Base-by-base conservation (phyloP, 2,797 vertebrate species). In the Betta splendens region DNA sequence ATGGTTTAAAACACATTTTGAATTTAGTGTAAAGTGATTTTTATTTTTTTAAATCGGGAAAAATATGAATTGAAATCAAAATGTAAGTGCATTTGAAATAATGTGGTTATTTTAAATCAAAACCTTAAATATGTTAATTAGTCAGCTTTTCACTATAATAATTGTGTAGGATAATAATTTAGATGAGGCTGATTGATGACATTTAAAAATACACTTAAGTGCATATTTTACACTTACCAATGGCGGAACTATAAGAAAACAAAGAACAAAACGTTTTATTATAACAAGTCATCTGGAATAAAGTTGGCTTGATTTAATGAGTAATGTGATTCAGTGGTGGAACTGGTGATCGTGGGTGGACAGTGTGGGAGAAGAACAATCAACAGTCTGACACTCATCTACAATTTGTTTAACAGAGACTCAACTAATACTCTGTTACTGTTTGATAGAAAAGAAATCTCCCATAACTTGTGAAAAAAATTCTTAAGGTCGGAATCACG, bases 171-270 rank as follows among this genome's bases (percentile, higher is more conserved):
- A 1, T 3, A 29, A 4, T 42, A 0, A 38, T 50, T 23, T 36
- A 1, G 64, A 12, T 9, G 2, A 13, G 9, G 54, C 15, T 23
- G 15, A 46, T 32, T 43, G 28, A 55, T 31, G n/a, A 4, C 25
- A 22, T 26, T 25, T 3, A 45, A 36, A 23, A 25, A 15, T 13
- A 33, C 26, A 18, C 2, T 35, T 6, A 1, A 57, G 7, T 9
- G 59, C 9, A 35, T 10, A 7, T 23, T 44, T 61, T 70, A 3
- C 46, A 80, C 57, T 66, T 61, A 68, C 70, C 51, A 23, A 45
- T 33, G 53, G 3, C 7, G n/a, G 37, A 67, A 57, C 55, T 53
- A 52, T 4, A 62, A 38, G n/a, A 52, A 28, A 62, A n/a, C n/a
- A n/a, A 42, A 38, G 32, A 4, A 76, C 23, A 56, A 21, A 8